phyloP scores from a whole-genome alignment of 1,140 invertebrate species.

The Olivierus martensii region DNA sequence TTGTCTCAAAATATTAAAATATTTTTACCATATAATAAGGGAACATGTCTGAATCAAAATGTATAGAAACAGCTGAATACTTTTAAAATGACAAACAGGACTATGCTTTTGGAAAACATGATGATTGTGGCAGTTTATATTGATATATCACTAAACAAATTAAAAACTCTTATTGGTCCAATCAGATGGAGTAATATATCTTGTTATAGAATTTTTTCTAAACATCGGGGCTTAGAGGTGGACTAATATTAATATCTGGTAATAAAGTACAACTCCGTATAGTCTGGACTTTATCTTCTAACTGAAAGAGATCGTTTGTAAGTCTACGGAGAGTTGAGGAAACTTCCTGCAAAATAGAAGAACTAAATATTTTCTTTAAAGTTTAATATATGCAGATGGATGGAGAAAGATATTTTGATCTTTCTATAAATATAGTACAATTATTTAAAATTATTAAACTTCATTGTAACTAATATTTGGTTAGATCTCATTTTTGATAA shows the following conservation, averaged over 20 bases:
- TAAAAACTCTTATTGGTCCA: not conserved
- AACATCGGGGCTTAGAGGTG: not conserved
- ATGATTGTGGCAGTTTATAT: not conserved
- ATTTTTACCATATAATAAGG: not conserved
- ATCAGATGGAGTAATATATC: not conserved
- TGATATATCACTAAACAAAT: not conserved
- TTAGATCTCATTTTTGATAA: too few species aligned
- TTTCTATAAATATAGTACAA: too few species aligned
- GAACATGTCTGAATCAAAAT: not conserved
- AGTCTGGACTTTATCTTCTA: constrained; percentile 16
- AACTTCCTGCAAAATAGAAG: constrained; percentile 3
- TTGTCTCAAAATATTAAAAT: not conserved
- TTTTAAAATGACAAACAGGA: not conserved
- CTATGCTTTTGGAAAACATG: not conserved
- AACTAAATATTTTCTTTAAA: too few species aligned
- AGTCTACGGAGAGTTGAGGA: constrained; percentile 10
- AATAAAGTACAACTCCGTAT: constrained; percentile 8
- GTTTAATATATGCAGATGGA: too few species aligned
- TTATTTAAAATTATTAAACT: too few species aligned
- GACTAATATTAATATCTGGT: constrained; percentile 6
- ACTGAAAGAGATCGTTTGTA: constrained; percentile 15
- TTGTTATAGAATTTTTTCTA: not conserved
- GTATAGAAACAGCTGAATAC: not conserved
- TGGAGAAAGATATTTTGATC: too few species aligned
- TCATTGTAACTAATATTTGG: too few species aligned